Conservation (phyloP, 2,113 vertebrate genomes). For the Rhipidura dahli region DNA sequence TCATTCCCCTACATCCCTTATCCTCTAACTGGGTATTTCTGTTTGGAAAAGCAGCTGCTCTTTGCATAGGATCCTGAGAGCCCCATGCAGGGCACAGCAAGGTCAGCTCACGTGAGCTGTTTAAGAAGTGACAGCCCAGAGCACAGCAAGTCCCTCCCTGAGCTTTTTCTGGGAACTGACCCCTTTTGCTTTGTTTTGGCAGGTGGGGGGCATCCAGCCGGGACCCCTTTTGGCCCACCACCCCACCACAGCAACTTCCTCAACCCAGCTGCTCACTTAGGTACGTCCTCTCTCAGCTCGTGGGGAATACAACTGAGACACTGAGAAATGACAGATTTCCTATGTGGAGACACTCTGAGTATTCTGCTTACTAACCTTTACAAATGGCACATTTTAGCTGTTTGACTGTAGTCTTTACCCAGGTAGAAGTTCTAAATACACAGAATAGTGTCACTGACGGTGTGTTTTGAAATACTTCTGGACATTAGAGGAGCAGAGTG, state of each 20-base stretch:
- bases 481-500: not conserved
- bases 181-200: slow-evolving; percentile 25
- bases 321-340: not conserved
- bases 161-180: not conserved
- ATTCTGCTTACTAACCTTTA: not conserved
- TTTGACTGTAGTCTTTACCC: not conserved
- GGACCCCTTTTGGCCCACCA: slow-evolving; percentile 87
- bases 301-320: not conserved
- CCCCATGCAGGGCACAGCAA: not conserved
- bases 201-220: slow-evolving; percentile 89
- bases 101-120: not conserved
- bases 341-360: not conserved
- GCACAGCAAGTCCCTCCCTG: not conserved
- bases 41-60: not conserved
- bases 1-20: not conserved
- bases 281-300: slow-evolving; percentile 60
- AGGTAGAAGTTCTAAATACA: not conserved
- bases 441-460: not conserved
- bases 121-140: not conserved
- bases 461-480: not conserved
- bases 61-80: not conserved
- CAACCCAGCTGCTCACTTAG: slow-evolving; percentile 88
- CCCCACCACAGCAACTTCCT: slow-evolving; percentile 95
- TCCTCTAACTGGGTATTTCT: not conserved
- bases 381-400: not conserved